Evolutionary conservation across 2,888 invertebrate genomes (phyloP), one percentile per base, ranked within the genome.

Genomic region (Melinaea marsaeus): DNA sequence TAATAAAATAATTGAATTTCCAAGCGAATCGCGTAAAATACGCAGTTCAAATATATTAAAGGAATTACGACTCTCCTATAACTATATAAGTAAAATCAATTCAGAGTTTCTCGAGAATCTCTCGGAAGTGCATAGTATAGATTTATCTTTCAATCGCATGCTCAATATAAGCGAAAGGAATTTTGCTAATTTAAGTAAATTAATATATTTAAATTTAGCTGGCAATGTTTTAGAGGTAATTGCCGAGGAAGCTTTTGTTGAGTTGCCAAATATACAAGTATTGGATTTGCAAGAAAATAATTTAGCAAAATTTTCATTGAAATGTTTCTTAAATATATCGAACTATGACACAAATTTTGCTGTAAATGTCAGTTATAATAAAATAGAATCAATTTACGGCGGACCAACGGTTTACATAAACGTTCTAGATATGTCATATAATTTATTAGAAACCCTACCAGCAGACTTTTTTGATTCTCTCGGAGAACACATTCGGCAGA

Each of bases 11-110:
- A 92, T 93, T 57, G 88, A 91, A 47, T 87, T 97, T 69, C 95
- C 96, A 0, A 91, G 90, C 46, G 93, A 92, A 65, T 64, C 71
- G 46, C 65, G 66, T 42, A 64, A 62, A 47, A 60, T 56, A 11
- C 78, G 42, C 90, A 90, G 57, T 5, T 94, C 95, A 73, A 92
- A 92, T 34, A 93, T 94, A 75, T 85, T 97, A 62, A 93, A 93
- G 60, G 96, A 97, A 76, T 91, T 97, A 9, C 93, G 96, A 72
- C 88, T 97, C 42, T 95, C 95, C 0, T 95, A 95, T 79, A 97
- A 97, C 80, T 93, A 93, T 63, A 81, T 97, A 54, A 92, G 92
- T 58, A 86, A 82, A 2, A 84, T 97, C n/a, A 92, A 93, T 48
- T 83, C 93, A 1, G 91, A 93, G 47, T 95, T 95, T 5, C 95